Base-by-base conservation (phyloP, 2,113 vertebrate genomes). In the Neoarius graeffei region DNA sequence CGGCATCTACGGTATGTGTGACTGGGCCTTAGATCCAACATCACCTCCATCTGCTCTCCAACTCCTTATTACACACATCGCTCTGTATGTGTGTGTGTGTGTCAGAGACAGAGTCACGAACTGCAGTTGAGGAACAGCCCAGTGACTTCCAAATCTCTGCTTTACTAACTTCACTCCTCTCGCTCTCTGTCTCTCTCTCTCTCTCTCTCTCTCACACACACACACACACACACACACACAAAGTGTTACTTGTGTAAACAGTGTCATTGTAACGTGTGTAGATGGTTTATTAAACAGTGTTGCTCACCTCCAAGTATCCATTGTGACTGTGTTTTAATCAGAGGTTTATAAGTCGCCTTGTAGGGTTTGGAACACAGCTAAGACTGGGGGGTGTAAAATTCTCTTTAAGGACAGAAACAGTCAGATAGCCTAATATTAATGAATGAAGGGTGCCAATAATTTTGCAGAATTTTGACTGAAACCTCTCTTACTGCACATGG, bases 31-130 rank as follows among this genome's bases (percentile, higher is more conserved):
- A 30, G 15, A 35, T 57, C 52, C 79, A 81, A 57, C 52, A 57
- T 57, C 52, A 59, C 14, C 54, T 76, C 42, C 52, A 81, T 81
- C 25, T 81, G 52, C 7, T 9, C 52, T 81, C 79, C 52, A 30
- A 59, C 52, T 19, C 27, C 27, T 27, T n/a, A 59, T 11, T 35
- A 59, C n/a, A 80, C 52, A 57, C 52, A 76, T 50, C 8, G 17
- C 56, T 80, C 14, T 42, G 56, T 57, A 14, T 9, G 52, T 88
- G 52, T 76, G 54, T 76, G 54, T 62, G 71, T 71, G 52, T 81
- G 59, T 62, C 25, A 79, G 25, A 85, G 57, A 73, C 84, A 89
- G 66, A 66, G 42, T 73, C 42, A 85, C 67, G 69, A 84, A 88
- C 74, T 71, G 69, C 50, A 69, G n/a, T 52, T 88, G 67, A 82